These are phyloP conservation scores for Epinephelus awoara DNA, from an alignment of 2,797 vertebrate genomes.

Conservation along the genomic window DNA sequence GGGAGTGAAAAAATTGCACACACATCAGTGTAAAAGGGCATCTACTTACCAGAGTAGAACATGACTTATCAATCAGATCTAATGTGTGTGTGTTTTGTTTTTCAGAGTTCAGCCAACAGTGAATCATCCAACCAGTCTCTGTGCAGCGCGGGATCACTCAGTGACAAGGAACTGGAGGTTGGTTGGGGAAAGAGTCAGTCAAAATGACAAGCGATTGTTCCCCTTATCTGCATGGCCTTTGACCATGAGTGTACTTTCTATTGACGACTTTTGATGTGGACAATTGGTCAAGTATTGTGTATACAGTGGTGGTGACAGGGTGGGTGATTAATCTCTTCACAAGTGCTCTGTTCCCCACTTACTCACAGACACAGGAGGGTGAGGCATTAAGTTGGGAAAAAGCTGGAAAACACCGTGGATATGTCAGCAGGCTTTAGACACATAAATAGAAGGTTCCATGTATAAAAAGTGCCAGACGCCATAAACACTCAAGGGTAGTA, in stretches of 20 bases:
- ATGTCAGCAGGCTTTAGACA: neutral
- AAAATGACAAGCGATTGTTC: neutral
- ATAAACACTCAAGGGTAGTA: neutral
- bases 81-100: slow-evolving; percentile 39
- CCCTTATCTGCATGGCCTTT: neutral
- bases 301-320: neutral
- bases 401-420: neutral
- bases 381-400: neutral
- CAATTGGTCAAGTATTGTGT: neutral
- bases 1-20: neutral
- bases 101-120: slow-evolving; percentile 92
- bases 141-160: slow-evolving; percentile 95
- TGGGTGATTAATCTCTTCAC: neutral
- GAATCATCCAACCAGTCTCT: slow-evolving; percentile 98
- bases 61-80: slow-evolving; percentile 26
- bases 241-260: neutral
- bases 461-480: neutral
- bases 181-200: slow-evolving; percentile 16
- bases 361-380: neutral
- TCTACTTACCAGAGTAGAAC: neutral
- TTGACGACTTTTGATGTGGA: neutral
- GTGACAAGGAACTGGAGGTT: slow-evolving; percentile 96
- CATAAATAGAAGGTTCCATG: neutral
- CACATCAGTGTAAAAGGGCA: neutral
- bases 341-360: neutral